Percentiles rank a stretch among this genome's conserved stretches.
Evolutionary conservation across 1,140 invertebrate genomes (phyloP).

Genomic region (Sinonovacula constricta): DNA sequence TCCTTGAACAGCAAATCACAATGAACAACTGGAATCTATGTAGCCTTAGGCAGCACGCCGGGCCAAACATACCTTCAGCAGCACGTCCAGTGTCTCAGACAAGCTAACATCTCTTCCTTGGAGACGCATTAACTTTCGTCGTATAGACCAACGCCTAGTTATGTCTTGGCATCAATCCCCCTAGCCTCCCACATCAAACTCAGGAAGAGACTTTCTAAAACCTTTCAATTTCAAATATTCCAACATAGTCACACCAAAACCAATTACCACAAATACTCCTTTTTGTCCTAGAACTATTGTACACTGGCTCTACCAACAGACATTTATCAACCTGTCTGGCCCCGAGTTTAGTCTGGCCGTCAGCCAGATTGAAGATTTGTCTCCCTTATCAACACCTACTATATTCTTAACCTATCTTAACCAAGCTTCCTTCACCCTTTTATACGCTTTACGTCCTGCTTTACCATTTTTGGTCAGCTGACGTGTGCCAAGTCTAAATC

Average conservation of each 20-base stretch:
- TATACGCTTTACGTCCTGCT: neutral
- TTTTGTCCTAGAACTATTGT: slow-evolving; percentile 6
- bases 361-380: neutral
- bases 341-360: slow-evolving; percentile 10
- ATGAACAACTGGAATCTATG: slow-evolving; percentile 1
- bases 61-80: neutral
- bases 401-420: slow-evolving; percentile 1
- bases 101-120: slow-evolving; percentile 5
- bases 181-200: no score
- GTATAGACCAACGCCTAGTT: neutral
- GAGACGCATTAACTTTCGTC: neutral
- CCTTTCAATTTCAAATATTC: no score
- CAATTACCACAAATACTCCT: no score
- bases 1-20: neutral
- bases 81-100: slow-evolving; percentile 36
- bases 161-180: no score
- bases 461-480: neutral
- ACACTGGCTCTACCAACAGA: slow-evolving; percentile 1
- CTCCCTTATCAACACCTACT: neutral
- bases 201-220: no score
- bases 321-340: neutral
- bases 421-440: neutral
- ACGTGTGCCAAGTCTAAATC: slow-evolving; percentile 7
- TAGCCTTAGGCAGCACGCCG: slow-evolving; percentile 8
- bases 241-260: no score